Evolutionary conservation across 2,888 invertebrate species (phyloP).

Genomic region (Cordilura impudica): DNA sequence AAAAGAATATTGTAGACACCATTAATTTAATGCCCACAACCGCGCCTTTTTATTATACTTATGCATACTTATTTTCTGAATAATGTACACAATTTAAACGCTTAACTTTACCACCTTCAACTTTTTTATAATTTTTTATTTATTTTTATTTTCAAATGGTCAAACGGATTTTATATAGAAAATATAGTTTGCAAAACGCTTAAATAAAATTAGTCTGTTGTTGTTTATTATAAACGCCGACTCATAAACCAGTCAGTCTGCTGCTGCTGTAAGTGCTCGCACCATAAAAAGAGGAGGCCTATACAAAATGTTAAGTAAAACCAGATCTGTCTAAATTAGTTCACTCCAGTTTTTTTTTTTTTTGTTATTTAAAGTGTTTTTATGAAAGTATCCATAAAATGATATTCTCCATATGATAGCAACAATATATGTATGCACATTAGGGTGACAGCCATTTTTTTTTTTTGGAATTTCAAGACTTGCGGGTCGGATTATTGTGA

Average conservation of each 20-base stretch:
- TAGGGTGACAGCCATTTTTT: not conserved
- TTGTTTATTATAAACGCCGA: not conserved
- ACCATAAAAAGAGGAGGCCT: not conserved
- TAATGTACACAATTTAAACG: too few species aligned
- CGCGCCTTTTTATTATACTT: constrained; percentile 16
- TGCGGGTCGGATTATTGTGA: too few species aligned
- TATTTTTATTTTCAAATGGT: too few species aligned
- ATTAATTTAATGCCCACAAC: constrained; percentile 35
- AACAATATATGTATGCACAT: too few species aligned
- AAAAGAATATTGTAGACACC: not conserved
- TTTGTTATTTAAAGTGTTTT: not conserved
- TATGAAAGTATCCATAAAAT: not conserved
- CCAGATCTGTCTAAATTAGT: constrained; percentile 1
- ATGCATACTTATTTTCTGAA: not conserved
- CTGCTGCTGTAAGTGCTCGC: not conserved
- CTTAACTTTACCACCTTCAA: not conserved
- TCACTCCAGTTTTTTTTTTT: not conserved
- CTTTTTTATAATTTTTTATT: not conserved
- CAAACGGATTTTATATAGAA: too few species aligned
- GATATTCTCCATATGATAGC: constrained; percentile 3
- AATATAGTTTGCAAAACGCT: too few species aligned
- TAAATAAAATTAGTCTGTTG: not conserved
- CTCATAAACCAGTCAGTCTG: not conserved
- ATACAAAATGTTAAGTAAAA: not conserved
- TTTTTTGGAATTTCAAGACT: too few species aligned